These are phyloP conservation scores for Alviniconcha marisindica DNA, from an alignment of 1,140 invertebrate species.

Conservation along the genomic window DNA sequence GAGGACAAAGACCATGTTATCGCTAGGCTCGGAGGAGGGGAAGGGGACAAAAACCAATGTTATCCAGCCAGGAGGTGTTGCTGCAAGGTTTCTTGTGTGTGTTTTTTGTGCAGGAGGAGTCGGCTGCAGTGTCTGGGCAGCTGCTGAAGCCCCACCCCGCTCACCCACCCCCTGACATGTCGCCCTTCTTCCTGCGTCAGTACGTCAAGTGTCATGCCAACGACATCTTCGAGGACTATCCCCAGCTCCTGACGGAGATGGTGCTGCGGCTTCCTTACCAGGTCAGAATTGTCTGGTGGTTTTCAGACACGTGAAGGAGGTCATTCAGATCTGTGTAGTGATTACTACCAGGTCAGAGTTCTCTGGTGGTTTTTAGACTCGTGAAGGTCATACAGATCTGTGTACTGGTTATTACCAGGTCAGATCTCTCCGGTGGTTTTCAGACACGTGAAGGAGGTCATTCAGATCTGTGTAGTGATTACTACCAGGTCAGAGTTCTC, in stretches of 20 bases:
- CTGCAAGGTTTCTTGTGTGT: background rate
- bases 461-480: no score
- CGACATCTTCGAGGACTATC: conserved; percentile 96
- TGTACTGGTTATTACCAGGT: no score
- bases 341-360: conserved; percentile 85
- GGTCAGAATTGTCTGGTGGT: conserved; percentile 51
- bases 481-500: conserved; percentile 83
- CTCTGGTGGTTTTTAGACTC: no score
- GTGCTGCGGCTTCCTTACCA: conserved; percentile 95
- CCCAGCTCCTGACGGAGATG: conserved; percentile 95
- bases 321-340: no score
- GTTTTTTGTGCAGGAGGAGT: conserved; percentile 62
- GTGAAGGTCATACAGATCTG: no score
- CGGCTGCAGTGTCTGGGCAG: conserved; percentile 72
- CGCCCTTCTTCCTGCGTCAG: conserved; percentile 95
- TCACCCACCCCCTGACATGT: conserved; percentile 89
- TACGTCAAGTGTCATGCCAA: conserved; percentile 89
- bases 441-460: no score
- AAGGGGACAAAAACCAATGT: background rate
- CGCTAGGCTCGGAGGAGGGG: background rate
- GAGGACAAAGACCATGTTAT: background rate
- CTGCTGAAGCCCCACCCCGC: conserved; percentile 89
- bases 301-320: no score
- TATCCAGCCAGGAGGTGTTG: background rate
- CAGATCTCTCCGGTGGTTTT: no score